phyloP scores from a whole-genome alignment of 2,797 vertebrate species.

The Discoglossus pictus region DNA sequence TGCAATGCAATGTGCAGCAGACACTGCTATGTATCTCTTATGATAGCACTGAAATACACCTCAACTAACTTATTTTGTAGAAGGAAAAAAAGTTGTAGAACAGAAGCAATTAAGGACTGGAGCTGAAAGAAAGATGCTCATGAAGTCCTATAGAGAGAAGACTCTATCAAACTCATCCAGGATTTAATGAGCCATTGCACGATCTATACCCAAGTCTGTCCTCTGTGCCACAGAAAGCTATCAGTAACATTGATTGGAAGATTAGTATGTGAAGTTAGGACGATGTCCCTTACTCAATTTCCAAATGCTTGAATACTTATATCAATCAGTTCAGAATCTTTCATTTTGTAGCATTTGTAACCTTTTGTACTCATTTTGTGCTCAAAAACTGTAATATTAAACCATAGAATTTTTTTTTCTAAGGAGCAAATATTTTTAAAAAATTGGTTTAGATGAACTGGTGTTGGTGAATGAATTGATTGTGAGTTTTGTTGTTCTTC shows the following conservation, averaged over 20 bases:
- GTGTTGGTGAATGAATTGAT: too few species aligned
- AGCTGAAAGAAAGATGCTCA: conserved; percentile 33
- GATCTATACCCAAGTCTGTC: conserved; percentile 38
- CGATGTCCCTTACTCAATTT: conserved; percentile 5
- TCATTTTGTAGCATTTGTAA: background rate
- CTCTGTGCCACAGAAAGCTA: conserved; percentile 30
- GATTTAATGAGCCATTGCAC: conserved; percentile 42
- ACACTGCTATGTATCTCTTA: background rate
- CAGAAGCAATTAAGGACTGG: conserved; percentile 23
- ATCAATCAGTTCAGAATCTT: conserved; percentile 2
- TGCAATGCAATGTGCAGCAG: background rate
- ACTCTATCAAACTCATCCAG: conserved; percentile 26
- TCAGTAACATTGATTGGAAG: conserved; percentile 45
- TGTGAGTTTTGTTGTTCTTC: too few species aligned
- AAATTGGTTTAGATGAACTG: too few species aligned
- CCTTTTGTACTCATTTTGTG: background rate
- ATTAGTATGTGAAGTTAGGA: conserved; percentile 29
- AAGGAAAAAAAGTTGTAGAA: conserved; percentile 13
- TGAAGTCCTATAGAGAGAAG: conserved; percentile 20
- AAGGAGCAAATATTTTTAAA: too few species aligned
- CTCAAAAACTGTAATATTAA: too few species aligned
- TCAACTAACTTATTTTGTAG: background rate
- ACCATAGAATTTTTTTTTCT: too few species aligned
- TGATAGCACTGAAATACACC: background rate
- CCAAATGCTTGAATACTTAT: conserved; percentile 17